phyloP scores from a whole-genome alignment of 2,888 invertebrate species.

The Dusona sp. region DNA sequence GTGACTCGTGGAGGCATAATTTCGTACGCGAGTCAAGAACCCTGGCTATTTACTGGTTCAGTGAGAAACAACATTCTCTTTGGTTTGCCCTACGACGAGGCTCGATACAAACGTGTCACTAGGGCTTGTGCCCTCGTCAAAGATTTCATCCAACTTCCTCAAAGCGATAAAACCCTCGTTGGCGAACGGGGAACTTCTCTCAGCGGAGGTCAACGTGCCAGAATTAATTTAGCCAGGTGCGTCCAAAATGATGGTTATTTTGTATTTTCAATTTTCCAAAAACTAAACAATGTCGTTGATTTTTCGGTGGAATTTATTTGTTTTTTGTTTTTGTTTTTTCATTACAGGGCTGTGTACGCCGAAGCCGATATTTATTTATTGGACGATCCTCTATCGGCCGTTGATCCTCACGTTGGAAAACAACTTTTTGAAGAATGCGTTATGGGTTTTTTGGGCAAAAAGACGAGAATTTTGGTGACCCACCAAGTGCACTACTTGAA shows the following conservation, averaged over 20 bases:
- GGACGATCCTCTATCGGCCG: constrained; percentile 93
- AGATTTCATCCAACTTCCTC: constrained; percentile 90
- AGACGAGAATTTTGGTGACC: constrained; percentile 92
- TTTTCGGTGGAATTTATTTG: neutral
- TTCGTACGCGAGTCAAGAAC: constrained; percentile 92
- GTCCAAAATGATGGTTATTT: constrained; percentile 25
- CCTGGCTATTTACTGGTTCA: constrained; percentile 91
- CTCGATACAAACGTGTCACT: constrained; percentile 86
- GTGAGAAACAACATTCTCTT: constrained; percentile 93
- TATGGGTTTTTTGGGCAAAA: constrained; percentile 87
- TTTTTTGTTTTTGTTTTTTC: neutral
- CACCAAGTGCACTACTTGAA: constrained; percentile 93
- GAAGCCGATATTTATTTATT: constrained; percentile 91
- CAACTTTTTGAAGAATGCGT: constrained; percentile 92
- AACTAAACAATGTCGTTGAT: too few relatives aligned
- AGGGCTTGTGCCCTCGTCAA: constrained; percentile 88
- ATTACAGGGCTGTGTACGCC: constrained; percentile 89
- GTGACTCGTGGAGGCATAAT: constrained; percentile 88
- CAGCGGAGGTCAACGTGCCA: constrained; percentile 93
- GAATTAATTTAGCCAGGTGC: constrained; percentile 89
- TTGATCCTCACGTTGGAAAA: constrained; percentile 91
- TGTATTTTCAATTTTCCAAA: neutral
- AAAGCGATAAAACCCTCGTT: constrained; percentile 90
- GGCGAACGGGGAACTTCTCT: constrained; percentile 92
- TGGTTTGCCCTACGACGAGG: constrained; percentile 87